Evolutionary conservation across 2,888 invertebrate genomes (phyloP).

Genomic region (Autographa gamma): DNA sequence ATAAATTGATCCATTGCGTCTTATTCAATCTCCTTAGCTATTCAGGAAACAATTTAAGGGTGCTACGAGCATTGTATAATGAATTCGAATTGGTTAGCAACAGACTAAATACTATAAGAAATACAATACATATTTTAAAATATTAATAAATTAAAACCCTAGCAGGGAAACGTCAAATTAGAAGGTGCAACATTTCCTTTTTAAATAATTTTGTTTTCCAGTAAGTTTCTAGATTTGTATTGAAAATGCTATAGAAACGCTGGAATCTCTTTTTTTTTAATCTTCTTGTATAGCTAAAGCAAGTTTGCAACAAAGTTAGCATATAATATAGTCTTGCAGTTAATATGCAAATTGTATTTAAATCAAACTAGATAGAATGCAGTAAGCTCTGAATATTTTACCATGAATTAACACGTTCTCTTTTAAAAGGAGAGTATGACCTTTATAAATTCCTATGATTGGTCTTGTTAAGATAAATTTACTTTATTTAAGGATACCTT

Average conservation of each 20-base stretch:
- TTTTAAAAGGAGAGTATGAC: background rate
- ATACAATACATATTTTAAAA: too few species aligned
- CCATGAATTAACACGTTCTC: constrained; percentile 1
- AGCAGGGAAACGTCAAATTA: too few species aligned
- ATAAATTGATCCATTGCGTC: constrained; percentile 24
- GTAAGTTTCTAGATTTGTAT: too few species aligned
- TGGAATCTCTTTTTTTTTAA: too few species aligned
- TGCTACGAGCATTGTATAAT: background rate
- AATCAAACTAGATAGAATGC: background rate
- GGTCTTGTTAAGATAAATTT: background rate
- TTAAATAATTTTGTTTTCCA: too few species aligned
- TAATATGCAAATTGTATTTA: constrained; percentile 4
- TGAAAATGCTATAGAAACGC: too few species aligned
- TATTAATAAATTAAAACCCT: too few species aligned
- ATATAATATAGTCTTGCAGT: background rate
- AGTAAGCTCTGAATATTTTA: background rate
- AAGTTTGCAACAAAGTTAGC: constrained; percentile 1
- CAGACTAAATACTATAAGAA: too few species aligned
- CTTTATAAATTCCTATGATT: background rate
- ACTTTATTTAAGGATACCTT: background rate
- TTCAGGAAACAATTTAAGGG: background rate
- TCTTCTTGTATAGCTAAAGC: background rate
- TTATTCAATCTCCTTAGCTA: constrained; percentile 1
- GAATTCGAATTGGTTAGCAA: too few species aligned
- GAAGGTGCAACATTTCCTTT: too few species aligned